Percentiles rank a stretch among this genome's conserved stretches.
phyloP scores from a whole-genome alignment of 2,113 vertebrate species.

The Trogon melanurus region DNA sequence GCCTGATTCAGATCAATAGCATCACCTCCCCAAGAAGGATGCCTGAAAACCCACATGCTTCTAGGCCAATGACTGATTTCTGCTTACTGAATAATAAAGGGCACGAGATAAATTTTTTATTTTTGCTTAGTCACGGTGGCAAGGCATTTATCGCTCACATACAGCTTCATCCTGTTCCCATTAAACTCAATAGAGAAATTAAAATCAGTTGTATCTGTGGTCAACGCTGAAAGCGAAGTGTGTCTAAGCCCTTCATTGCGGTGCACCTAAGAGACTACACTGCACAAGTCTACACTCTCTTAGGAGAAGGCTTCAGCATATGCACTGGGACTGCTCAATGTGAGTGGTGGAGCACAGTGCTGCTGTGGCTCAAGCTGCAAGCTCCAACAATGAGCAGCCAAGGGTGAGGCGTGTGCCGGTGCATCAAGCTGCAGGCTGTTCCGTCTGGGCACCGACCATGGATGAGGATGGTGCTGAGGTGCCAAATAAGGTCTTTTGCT shows the following conservation, averaged over 20 bases:
- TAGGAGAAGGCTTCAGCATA: neutral
- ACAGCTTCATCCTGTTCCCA: neutral
- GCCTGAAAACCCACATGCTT: neutral
- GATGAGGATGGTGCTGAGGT: neutral
- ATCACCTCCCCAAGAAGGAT: neutral
- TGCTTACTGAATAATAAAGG: neutral
- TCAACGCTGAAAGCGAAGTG: neutral
- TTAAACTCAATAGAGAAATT: neutral
- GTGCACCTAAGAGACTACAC: neutral
- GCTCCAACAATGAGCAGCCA: neutral
- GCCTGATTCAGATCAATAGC: neutral
- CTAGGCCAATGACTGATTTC: neutral
- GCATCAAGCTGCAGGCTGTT: neutral
- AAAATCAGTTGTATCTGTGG: neutral
- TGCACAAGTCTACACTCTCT: neutral
- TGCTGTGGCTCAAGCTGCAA: neutral
- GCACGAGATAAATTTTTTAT: neutral
- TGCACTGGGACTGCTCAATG: neutral
- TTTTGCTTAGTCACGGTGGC: neutral
- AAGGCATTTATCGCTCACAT: neutral
- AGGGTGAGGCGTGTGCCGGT: neutral
- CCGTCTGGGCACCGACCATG: fast-evolving
- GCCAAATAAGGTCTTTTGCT: neutral
- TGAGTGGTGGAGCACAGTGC: neutral
- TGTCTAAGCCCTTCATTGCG: fast-evolving